Evolutionary conservation across 2,797 vertebrate genomes (phyloP).

Genomic region (Coranthus polyacanthus): DNA sequence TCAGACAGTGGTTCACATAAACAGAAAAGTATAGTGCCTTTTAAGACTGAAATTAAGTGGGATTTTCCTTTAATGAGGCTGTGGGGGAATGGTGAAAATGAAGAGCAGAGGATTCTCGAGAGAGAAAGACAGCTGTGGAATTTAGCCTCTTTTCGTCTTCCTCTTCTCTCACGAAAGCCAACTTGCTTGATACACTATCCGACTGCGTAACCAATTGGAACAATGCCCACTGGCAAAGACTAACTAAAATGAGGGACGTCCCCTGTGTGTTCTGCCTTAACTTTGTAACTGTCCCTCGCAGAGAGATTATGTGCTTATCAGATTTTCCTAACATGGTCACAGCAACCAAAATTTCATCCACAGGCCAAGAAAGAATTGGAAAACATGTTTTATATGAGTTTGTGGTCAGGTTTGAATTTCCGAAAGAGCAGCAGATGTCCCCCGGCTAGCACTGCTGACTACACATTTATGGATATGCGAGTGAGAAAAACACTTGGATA

Average conservation of each 20-base stretch:
- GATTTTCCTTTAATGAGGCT: constrained; percentile 61
- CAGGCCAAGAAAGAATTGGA: constrained; percentile 15
- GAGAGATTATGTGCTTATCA: constrained; percentile 58
- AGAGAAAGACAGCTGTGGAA: constrained; percentile 53
- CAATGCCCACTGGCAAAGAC: constrained; percentile 47
- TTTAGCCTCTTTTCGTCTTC: constrained; percentile 27
- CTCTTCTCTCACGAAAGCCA: constrained; percentile 29
- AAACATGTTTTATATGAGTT: constrained; percentile 40
- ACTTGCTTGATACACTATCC: constrained; percentile 39
- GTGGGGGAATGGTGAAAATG: constrained; percentile 30
- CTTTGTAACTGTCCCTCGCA: constrained; percentile 42
- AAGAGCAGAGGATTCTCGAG: constrained; percentile 34
- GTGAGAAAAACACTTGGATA: constrained; percentile 63
- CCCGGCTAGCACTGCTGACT: constrained; percentile 57
- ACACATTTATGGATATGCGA: constrained; percentile 51
- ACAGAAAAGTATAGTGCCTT: constrained; percentile 37
- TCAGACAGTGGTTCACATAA: constrained; percentile 36
- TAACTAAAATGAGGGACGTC: constrained; percentile 49
- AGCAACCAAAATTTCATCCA: constrained; percentile 38
- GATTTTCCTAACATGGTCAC: constrained; percentile 56
- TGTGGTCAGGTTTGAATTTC: constrained; percentile 43
- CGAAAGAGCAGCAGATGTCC: constrained; percentile 51
- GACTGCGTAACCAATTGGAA: constrained; percentile 37
- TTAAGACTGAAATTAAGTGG: constrained; percentile 52
- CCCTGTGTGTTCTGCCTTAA: constrained; percentile 52